phyloP scores from a whole-genome alignment of 2,888 invertebrate species.

The Melieria omissa region DNA sequence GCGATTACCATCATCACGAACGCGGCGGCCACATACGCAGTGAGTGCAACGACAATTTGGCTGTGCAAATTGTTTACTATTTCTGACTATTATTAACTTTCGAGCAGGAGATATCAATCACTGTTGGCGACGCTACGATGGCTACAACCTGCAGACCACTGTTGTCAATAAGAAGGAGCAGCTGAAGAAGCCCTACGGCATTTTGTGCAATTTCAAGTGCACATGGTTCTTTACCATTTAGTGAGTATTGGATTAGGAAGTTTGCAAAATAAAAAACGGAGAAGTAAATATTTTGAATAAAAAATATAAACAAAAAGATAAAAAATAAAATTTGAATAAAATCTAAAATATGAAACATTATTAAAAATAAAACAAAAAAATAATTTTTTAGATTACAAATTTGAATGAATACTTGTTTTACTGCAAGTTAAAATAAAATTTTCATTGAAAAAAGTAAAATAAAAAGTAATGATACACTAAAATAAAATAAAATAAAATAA shows the following conservation, averaged over 20 bases:
- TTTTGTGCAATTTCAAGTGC: conserved; percentile 64
- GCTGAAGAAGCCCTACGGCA: conserved; percentile 63
- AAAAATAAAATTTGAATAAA: not conserved
- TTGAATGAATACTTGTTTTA: not conserved
- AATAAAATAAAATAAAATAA: no score
- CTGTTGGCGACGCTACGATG: conserved; percentile 65
- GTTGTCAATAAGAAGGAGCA: conserved; percentile 63
- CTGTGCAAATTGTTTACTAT: not conserved
- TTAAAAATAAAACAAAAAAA: not conserved
- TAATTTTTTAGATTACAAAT: not conserved
- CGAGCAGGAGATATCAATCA: conserved; percentile 62
- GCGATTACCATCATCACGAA: conserved; percentile 60
- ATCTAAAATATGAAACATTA: not conserved
- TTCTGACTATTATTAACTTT: not conserved
- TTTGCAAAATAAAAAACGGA: not conserved
- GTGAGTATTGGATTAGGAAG: conserved; percentile 44
- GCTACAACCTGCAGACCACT: conserved; percentile 63
- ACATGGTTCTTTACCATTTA: conserved; percentile 64
- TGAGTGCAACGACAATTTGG: conserved; percentile 44
- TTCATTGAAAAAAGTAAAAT: no score
- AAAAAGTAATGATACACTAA: no score
- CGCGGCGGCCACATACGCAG: conserved; percentile 62
- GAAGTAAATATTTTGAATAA: not conserved
- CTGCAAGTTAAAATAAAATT: no score
- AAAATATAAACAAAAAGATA: not conserved